These are phyloP conservation scores for Anas bahamensis DNA, from an alignment of 2,797 vertebrate genomes.

Conservation along the genomic window DNA sequence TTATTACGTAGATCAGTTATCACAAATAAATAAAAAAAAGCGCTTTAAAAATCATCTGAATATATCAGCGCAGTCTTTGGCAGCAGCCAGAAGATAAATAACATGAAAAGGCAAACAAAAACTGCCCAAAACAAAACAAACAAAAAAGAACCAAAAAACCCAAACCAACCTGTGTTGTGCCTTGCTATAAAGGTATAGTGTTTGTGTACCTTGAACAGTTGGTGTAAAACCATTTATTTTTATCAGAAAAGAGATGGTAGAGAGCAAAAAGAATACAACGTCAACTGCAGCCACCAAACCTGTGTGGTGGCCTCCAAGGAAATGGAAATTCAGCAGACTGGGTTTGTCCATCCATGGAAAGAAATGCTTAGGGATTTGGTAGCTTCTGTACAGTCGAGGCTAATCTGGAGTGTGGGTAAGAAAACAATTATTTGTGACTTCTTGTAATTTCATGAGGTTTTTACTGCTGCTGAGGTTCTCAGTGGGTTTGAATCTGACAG, in stretches of 20 bases:
- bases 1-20: not conserved
- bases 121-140: not conserved
- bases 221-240: not conserved
- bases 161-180: not conserved
- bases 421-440: not conserved
- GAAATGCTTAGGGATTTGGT: not conserved
- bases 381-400: not conserved
- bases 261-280: not conserved
- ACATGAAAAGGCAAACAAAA: not conserved
- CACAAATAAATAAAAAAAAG: not conserved
- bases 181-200: not conserved
- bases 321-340: too few species aligned
- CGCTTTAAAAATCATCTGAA: not conserved
- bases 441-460: not conserved
- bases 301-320: not conserved
- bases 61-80: not conserved
- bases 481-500: not conserved
- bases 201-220: too few species aligned
- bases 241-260: not conserved
- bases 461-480: not conserved
- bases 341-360: not conserved
- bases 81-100: not conserved
- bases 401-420: not conserved
- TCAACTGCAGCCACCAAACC: not conserved
- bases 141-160: not conserved